These are phyloP conservation scores for Gymnorhina tibicen DNA, from an alignment of 2,113 vertebrate genomes.

Conservation along the genomic window DNA sequence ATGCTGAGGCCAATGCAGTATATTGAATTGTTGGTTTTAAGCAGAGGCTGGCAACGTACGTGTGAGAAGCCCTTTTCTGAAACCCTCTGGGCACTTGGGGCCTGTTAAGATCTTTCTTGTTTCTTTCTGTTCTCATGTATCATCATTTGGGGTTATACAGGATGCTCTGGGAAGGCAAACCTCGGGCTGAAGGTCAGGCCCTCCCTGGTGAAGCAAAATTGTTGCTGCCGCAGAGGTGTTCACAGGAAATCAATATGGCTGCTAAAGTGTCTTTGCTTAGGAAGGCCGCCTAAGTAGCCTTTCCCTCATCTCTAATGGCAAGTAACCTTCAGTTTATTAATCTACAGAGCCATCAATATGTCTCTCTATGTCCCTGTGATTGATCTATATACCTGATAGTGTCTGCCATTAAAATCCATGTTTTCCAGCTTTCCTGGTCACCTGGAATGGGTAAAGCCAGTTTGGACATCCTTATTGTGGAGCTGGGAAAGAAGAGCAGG, in stretches of 20 bases:
- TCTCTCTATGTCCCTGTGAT: neutral
- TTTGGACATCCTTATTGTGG: neutral
- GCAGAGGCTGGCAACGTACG: neutral
- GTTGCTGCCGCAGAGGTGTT: neutral
- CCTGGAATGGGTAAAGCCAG: neutral
- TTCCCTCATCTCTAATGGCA: neutral
- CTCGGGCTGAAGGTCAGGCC: neutral
- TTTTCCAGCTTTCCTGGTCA: neutral
- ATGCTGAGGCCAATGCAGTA: neutral
- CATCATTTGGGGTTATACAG: neutral
- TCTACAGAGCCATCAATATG: neutral
- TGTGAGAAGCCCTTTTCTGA: neutral
- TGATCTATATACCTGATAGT: neutral
- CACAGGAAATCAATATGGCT: neutral
- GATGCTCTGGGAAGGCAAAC: neutral
- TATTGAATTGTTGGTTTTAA: neutral
- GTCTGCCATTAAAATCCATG: neutral
- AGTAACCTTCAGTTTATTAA: conserved; percentile 24
- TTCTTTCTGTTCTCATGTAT: neutral
- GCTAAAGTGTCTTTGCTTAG: conserved; percentile 18
- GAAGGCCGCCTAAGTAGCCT: neutral
- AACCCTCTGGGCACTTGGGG: neutral
- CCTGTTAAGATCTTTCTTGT: neutral
- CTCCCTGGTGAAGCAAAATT: neutral
- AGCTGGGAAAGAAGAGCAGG: neutral